A percentile compares a stretch with the other conserved stretches of the same genome.
Conservation (phyloP, 2,888 invertebrate genomes). For the Bugulina stolonifera region DNA sequence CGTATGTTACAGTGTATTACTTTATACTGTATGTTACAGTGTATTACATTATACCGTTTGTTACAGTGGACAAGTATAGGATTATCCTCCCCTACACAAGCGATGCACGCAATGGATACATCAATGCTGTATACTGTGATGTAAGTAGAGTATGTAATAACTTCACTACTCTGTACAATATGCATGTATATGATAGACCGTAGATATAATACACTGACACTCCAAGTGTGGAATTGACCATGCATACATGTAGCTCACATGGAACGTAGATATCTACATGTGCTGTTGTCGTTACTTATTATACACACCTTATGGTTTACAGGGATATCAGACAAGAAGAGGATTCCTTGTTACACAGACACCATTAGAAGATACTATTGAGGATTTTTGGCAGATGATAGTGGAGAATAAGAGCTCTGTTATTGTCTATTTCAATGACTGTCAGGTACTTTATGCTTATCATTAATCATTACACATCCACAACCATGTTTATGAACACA, state of each 20-base stretch:
- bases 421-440: conserved; percentile 44
- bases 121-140: conserved; percentile 3
- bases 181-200: too few species aligned
- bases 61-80: background rate
- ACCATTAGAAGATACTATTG: conserved; percentile 44
- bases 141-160: background rate
- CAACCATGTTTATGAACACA: too few species aligned
- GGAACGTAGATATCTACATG: too few species aligned
- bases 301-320: too few species aligned
- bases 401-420: conserved; percentile 43
- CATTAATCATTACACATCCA: too few species aligned
- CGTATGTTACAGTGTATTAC: too few species aligned
- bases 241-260: background rate
- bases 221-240: too few species aligned
- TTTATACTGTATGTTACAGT: too few species aligned
- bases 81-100: background rate
- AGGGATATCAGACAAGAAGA: conserved; percentile 2
- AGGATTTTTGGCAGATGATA: conserved; percentile 51
- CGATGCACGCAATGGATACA: background rate
- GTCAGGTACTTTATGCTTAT: too few species aligned
- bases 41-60: background rate
- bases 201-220: too few species aligned
- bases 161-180: too few species aligned
- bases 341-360: conserved; percentile 50
- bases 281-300: too few species aligned